Evolutionary conservation across 1,140 invertebrate species (phyloP).

Genomic region (Aphidius gifuensis): DNA sequence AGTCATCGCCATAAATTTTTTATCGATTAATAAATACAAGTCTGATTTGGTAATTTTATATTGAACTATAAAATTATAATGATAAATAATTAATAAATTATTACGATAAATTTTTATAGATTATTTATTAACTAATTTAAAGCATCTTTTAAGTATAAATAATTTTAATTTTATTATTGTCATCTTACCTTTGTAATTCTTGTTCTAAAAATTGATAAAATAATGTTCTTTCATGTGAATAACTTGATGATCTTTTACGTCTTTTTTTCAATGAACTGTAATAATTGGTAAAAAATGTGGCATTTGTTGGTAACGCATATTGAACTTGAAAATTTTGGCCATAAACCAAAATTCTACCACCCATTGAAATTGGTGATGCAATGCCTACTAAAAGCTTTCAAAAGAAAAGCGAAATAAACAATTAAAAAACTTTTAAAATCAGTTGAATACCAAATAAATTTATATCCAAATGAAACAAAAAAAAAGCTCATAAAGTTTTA

Average conservation of each 20-base stretch:
- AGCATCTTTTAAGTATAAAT: background rate
- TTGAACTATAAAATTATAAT: no score
- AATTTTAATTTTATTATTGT: background rate
- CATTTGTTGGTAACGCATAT: slow-evolving; percentile 51
- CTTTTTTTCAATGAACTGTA: slow-evolving; percentile 28
- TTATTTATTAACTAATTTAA: no score
- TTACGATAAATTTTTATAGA: no score
- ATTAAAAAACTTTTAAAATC: background rate
- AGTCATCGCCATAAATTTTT: slow-evolving; percentile 4
- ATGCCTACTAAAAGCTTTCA: slow-evolving; percentile 48
- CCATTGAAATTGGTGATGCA: slow-evolving; percentile 47
- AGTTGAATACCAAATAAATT: background rate
- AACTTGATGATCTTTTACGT: slow-evolving; percentile 27
- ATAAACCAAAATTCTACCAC: slow-evolving; percentile 43
- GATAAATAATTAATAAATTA: no score
- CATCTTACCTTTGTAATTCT: slow-evolving; percentile 25
- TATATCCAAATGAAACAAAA: background rate
- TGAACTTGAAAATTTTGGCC: slow-evolving; percentile 54
- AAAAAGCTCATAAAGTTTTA: no score
- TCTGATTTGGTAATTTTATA: no score
- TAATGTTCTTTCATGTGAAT: slow-evolving; percentile 28
- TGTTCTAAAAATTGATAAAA: slow-evolving; percentile 30
- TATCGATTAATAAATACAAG: no score
- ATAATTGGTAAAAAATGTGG: slow-evolving; percentile 46
- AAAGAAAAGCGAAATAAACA: slow-evolving; percentile 9